phyloP scores from a whole-genome alignment of 2,888 invertebrate species.

The Spialia ferax region DNA sequence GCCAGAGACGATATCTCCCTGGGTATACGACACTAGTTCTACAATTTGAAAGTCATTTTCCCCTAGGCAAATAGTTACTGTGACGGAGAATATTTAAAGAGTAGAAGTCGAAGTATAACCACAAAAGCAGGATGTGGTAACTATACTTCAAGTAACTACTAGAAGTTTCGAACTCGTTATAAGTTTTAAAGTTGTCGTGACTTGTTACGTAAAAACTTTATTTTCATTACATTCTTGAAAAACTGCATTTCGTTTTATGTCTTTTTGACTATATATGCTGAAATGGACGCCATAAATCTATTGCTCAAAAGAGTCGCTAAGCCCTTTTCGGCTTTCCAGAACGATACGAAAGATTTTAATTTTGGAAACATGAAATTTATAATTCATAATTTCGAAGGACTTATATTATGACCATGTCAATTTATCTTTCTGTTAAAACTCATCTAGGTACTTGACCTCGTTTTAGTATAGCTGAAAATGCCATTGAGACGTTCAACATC shows the following conservation, averaged over 20 bases:
- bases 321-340: too few species aligned
- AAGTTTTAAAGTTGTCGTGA: neutral
- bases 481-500: neutral
- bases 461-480: neutral
- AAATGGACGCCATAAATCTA: too few species aligned
- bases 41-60: neutral
- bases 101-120: neutral
- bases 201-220: neutral
- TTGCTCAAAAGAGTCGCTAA: too few species aligned
- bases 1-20: too few species aligned
- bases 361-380: neutral
- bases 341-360: neutral
- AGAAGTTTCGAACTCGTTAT: neutral
- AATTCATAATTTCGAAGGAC: neutral
- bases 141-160: neutral
- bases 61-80: neutral
- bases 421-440: neutral
- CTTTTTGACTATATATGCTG: too few species aligned
- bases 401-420: neutral
- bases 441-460: neutral
- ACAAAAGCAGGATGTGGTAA: neutral
- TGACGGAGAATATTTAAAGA: neutral
- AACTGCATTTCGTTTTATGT: neutral
- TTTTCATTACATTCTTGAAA: neutral
- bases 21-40: too few species aligned